Base-by-base conservation (phyloP, 2,113 vertebrate species). In the Ramphastos sulfuratus region DNA sequence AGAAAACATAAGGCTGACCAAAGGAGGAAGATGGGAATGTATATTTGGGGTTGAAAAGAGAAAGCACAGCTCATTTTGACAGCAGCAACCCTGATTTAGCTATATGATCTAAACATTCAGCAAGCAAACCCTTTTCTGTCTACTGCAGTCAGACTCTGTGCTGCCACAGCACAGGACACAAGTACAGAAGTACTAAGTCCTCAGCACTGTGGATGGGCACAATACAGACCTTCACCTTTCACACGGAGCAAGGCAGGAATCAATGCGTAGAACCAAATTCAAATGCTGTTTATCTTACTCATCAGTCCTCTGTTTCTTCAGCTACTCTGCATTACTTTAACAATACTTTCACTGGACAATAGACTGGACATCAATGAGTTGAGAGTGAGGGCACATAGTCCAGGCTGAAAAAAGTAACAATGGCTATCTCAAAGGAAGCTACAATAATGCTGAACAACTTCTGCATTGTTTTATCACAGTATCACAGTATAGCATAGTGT, bases 401-500 rank as follows among this genome's bases (percentile, higher is more conserved):
- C 15, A 64, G 77, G 84, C 0, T 46, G 30, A 59, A 55, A 74
- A 87, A 46, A 2, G 31, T 7, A 91, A 54, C 0, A 2, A 18
- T 3, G 1, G 7, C 14, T 39, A 59, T 30, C 35, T 63, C 35
- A 59, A 59, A 71, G 30, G 19, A 65, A 90, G 18, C 15, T 46
- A 24, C 71, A 24, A 39, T 50, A 66, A 81, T 3, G 5, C n/a
- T 50, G 6, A 95, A 73, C 33, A 88, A 42, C 6, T 66, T 31
- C 33, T 31, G 24, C 1, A 1, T 30, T 11, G 6, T 19, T 6
- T 37, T n/a, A n/a, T n/a, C n/a, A n/a, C n/a, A n/a, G n/a, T n/a
- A n/a, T n/a, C n/a, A n/a, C n/a, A n/a, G n/a, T n/a, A n/a, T n/a
- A n/a, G n/a, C n/a, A n/a, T n/a, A n/a, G n/a, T n/a, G n/a, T n/a